Percentiles rank a stretch among this genome's conserved stretches.
Evolutionary conservation across 2,888 invertebrate genomes (phyloP).

Genomic region (Podotricha telesiphe): DNA sequence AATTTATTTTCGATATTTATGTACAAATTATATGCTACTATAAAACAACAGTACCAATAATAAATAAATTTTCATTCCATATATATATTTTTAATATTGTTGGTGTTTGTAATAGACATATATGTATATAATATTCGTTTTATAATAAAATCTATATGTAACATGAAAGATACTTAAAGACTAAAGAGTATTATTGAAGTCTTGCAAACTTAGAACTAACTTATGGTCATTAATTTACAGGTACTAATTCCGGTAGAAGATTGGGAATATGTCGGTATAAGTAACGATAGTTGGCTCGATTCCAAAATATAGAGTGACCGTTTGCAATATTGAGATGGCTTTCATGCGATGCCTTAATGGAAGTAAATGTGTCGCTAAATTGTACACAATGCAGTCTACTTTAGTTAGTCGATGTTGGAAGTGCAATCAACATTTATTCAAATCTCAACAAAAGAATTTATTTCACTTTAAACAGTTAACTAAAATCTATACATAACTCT

Average conservation of each 20-base stretch:
- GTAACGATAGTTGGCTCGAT: constrained; percentile 48
- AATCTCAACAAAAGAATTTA: not conserved
- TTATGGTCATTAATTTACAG: constrained; percentile 10
- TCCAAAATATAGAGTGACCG: constrained; percentile 49
- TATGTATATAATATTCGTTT: no score
- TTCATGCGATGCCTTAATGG: constrained; percentile 50
- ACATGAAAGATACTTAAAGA: not conserved
- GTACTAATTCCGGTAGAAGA: constrained; percentile 24
- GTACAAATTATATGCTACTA: no score
- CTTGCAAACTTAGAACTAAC: not conserved
- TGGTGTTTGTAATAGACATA: no score
- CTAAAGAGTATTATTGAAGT: not conserved
- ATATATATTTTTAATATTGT: no score
- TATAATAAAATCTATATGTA: not conserved
- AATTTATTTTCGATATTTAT: no score
- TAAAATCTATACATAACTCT: no score
- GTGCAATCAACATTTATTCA: not conserved
- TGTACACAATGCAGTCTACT: constrained; percentile 23
- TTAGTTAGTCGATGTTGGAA: not conserved
- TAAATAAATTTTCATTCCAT: no score
- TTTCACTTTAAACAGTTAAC: no score
- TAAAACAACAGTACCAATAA: no score
- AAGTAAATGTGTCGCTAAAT: constrained; percentile 36
- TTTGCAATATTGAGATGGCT: constrained; percentile 46
- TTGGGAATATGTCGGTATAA: constrained; percentile 58